Conservation (phyloP, 2,113 vertebrate species). For the Rhadina sibilatrix region DNA sequence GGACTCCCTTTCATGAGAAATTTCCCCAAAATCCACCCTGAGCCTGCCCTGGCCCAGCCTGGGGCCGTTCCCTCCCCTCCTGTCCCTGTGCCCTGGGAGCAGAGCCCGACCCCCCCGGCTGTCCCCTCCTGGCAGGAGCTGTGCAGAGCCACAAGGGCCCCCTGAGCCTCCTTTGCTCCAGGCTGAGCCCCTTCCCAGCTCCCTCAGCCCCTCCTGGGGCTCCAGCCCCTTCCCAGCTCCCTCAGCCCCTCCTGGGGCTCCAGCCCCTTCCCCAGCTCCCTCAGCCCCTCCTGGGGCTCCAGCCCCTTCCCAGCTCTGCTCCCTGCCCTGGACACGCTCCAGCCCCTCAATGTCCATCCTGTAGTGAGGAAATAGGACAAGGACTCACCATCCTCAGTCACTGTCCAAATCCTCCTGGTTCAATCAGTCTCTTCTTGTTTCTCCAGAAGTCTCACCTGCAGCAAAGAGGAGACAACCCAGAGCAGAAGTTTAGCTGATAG, state of each 20-base stretch:
- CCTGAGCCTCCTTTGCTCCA: background rate
- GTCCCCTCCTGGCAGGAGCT: background rate
- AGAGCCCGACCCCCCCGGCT: background rate
- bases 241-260: too few species aligned
- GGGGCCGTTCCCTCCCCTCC: background rate
- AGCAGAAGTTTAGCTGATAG: background rate
- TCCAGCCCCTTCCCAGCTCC: background rate
- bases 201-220: too few species aligned
- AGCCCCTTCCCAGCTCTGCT: background rate
- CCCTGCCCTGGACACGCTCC: rapidly evolving
- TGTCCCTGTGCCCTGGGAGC: background rate
- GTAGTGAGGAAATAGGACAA: background rate
- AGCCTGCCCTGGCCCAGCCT: background rate
- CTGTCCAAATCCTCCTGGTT: background rate
- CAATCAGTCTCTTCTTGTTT: background rate
- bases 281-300: too few species aligned
- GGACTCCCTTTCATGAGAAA: rapidly evolving
- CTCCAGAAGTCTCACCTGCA: slow-evolving; percentile 10
- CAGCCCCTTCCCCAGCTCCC: background rate
- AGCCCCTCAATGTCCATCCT: background rate
- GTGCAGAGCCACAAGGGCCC: background rate
- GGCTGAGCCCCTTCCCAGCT: background rate
- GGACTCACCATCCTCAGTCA: slow-evolving; percentile 58
- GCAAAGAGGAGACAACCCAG: background rate
- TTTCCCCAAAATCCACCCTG: rapidly evolving